A percentile compares a stretch with the other conserved stretches of the same genome.
These are phyloP conservation scores for Nannoperca obscura DNA, from an alignment of 2,797 vertebrate species.

Conservation along the genomic window DNA sequence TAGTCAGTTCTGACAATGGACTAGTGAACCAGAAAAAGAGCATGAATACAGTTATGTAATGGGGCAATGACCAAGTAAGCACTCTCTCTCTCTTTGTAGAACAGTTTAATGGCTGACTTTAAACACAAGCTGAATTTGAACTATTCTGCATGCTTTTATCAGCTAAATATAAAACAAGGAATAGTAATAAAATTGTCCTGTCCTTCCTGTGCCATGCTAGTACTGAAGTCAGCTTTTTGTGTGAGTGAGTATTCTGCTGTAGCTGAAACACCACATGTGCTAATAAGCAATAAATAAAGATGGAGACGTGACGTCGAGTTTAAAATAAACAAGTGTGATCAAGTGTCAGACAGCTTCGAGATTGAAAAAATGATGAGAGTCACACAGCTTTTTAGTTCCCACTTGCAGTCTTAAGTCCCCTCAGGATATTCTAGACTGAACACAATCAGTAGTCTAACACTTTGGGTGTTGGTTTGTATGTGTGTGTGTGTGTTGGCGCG, in stretches of 20 bases:
- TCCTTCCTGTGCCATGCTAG: neutral
- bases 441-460: slow-evolving; percentile 13
- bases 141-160: neutral
- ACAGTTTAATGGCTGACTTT: slow-evolving; percentile 11
- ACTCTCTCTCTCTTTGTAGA: neutral
- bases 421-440: slow-evolving; percentile 19
- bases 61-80: slow-evolving; percentile 12
- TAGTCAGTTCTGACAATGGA: slow-evolving; percentile 49
- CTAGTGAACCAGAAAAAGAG: slow-evolving; percentile 63
- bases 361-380: slow-evolving; percentile 31
- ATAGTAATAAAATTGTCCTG: neutral
- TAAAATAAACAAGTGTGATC: slow-evolving; percentile 37
- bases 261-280: neutral
- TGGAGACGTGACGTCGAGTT: slow-evolving; percentile 6
- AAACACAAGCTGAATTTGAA: neutral
- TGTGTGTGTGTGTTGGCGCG: too few relatives aligned
- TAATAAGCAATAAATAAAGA: slow-evolving; percentile 35
- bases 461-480: neutral
- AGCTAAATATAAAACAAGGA: neutral
- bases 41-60: slow-evolving; percentile 67
- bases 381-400: slow-evolving; percentile 24
- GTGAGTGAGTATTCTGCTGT: neutral
- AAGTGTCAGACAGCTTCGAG: slow-evolving; percentile 12
- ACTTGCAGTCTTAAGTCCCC: slow-evolving; percentile 30
- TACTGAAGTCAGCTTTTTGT: neutral